Base-by-base conservation (phyloP, 2,113 vertebrate genomes). In the Thunnus thynnus region DNA sequence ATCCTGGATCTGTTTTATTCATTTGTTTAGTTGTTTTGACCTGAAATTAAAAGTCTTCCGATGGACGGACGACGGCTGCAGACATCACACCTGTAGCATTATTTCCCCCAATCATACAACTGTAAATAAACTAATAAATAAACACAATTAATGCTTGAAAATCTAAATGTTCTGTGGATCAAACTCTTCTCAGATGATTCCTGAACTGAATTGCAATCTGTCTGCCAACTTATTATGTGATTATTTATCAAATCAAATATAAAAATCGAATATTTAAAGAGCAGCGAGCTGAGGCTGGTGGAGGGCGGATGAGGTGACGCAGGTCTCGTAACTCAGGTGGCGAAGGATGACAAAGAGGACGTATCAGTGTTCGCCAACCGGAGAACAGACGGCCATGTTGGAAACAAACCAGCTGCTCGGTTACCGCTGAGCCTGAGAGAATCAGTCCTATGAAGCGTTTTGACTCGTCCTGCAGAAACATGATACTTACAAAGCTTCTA, bases 381-480 rank as follows among this genome's bases (percentile, higher is more conserved):
- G 71, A 89, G 91, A 83, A 30, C 32, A 13, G 70, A 14, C 56
- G 18, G 87, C 83, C 93, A 93, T 94, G 83, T 87, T 92, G 82
- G 82, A 86, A 90, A 85, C 66, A 78, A 76, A 88, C 61, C 78
- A 55, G 27, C 41, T 68, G 52, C 41, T 63, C 32, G 12, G 44
- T 87, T 84, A 75, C 27, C 14, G 14, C 57, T 62, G 46, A 44
- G 50, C 20, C 68, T 16, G 20, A 36, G 20, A 14, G 30, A 76
- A 27, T 16, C 51, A 48, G 57, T 14, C 22, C 22, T 22, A 22
- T 22, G 22, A 22, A 22, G 22, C 22, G 22, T 36, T 54, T 20
- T 10, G 16, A 75, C 60, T 13, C 20, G 1, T 64, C 52, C 80
- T 27, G 50, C 61, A 62, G 57, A 30, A 80, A 82, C 66, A 25